These are phyloP conservation scores for Octopus bimaculoides DNA, from an alignment of 1,140 invertebrate species.

Conservation along the genomic window DNA sequence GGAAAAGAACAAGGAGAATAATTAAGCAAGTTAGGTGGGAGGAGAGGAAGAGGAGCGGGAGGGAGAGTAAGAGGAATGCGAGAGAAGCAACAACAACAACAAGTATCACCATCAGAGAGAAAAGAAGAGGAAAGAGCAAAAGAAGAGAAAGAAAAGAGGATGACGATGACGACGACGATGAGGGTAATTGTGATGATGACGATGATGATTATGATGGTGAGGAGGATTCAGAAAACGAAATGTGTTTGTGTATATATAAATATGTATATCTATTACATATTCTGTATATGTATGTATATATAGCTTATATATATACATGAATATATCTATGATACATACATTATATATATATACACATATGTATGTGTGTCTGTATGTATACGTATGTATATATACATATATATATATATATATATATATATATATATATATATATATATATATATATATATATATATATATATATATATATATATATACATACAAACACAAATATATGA, in stretches of 20 bases:
- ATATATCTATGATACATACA: conserved; percentile 7
- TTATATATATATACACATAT: background rate
- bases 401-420: conserved; percentile 4
- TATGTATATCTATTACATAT: conserved; percentile 15
- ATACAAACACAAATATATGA: background rate
- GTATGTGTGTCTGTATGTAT: background rate
- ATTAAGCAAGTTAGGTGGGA: conserved; percentile 25
- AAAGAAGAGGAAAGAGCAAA: conserved; percentile 42
- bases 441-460: background rate
- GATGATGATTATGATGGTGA: conserved; percentile 10
- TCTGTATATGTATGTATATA: background rate
- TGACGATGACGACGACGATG: background rate
- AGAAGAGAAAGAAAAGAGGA: conserved; percentile 35
- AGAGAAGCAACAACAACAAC: conserved; percentile 30
- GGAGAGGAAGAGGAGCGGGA: conserved; percentile 39
- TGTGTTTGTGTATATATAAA: conserved; percentile 24
- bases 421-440: background rate
- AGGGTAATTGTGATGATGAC: background rate
- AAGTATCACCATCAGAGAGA: conserved; percentile 35
- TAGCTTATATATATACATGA: background rate
- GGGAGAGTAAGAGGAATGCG: conserved; percentile 36
- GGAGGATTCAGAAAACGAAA: conserved; percentile 24
- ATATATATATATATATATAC: background rate
- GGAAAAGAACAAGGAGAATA: too few relatives aligned
- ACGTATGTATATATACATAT: background rate